Base-by-base conservation (phyloP, 2,888 invertebrate species). In the Cheilosia scutellata region DNA sequence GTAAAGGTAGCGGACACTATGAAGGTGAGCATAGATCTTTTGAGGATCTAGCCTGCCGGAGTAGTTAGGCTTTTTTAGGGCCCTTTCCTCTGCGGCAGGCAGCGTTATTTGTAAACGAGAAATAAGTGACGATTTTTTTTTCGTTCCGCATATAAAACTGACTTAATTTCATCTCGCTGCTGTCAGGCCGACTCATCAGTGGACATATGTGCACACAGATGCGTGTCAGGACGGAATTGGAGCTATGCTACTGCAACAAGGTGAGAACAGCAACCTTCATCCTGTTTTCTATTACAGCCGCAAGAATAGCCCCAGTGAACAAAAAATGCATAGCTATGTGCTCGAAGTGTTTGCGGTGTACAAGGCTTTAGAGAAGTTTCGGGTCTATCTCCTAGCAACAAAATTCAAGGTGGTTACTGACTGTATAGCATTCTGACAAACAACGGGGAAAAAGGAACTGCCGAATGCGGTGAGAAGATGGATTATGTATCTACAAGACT, bases 401-500 rank as follows among this genome's bases (percentile, higher is more conserved):
- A 76, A 42, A 44, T 65, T 75, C 44, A 65, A 75, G 42, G 53
- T 58, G 2, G 58, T 76, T 27, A 70, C 70, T 0, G 63, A 70
- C 29, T 70, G 70, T 20, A 47, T 55, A 27, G 68, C 77, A 5
- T 77, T 77, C 20, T 51, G 53, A 6, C 77, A 77, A 42, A 70
- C 62, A 27, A 37, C 62, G 0, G 25, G 33, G 0, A 71, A 78
- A 63, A 71, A 16, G 5, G 20, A 49, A 3, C 16, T 49, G 31
- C 6, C 20, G n/a, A 55, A 53, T 33, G 33, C 68, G 2, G 77
- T 70, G 0, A 42, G 29, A 16, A 60, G 70, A 60, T 70, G 44
- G 63, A 44, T 70, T 0, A 78, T 63, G 70, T 62, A 70, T n/a
- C 27, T 77, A n/a, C 62, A 77, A 2, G 62, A 77, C 6, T 77